Evolutionary conservation across 2,113 vertebrate species (phyloP), one percentile per base, ranked within the genome.

Genomic region (Microtus oregoni): DNA sequence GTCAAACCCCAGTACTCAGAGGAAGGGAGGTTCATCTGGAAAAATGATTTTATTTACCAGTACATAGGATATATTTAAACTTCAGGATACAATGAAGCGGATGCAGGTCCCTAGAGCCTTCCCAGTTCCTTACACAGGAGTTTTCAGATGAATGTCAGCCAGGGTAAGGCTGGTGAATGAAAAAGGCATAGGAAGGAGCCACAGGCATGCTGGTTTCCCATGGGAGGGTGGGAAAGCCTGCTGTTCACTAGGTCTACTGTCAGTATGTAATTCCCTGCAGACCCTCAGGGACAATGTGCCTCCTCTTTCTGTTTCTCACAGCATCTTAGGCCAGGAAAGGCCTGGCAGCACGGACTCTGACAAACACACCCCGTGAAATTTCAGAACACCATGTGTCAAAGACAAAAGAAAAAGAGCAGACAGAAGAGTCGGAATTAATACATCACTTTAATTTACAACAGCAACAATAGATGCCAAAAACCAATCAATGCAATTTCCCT

Each of bases 21-120:
- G 30, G 7, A 28, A 26, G 35, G 22, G 35, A 28, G 5, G 41
- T 44, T 86, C 73, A 72, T 70, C 90, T 90, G n/a, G 58, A 89
- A 96, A 91, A 96, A 65, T 17, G 12, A 55, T 61, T 75, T 75
- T 47, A 86, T 83, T 78, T 75, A 82, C 24, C 52, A 72, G 47
- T 38, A 7, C 26, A 70, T n/a, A 86, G 67, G 52, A 73, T 24
- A 58, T 14, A 94, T 13, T 55, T 73, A 88, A 78, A 75, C 83
- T 2, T 38, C 55, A 89, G 52, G 11, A 65, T 24, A 79, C 28
- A 85, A 41, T 1, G 58, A 55, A 77, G 4, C 32, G 3, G 13
- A 61, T 4, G 3, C 4, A 52, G 77, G 61, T n/a, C n/a, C 65
- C 96, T 24, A 13, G 6, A 8, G 47, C 61, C 12, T 91, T 32